A percentile compares a stretch with the other conserved stretches of the same genome.
Conservation (phyloP, 2,113 vertebrate genomes). For the Chascanopsetta lugubris region DNA sequence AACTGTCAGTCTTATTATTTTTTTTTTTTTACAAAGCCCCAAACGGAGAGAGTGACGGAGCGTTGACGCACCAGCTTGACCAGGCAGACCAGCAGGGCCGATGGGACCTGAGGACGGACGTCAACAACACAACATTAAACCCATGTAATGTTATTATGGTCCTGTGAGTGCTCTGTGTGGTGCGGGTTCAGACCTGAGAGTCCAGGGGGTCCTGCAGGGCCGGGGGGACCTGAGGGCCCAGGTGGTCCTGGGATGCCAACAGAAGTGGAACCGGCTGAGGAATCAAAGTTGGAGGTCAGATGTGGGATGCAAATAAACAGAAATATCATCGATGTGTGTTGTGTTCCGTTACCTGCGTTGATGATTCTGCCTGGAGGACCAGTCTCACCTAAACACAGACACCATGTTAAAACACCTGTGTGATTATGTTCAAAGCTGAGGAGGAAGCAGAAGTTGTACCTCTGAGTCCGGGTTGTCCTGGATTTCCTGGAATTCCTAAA, state of each 20-base stretch:
- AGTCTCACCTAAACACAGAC: constrained; percentile 64
- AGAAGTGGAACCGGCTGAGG: constrained; percentile 83
- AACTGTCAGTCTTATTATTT: no score
- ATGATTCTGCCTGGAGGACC: constrained; percentile 87
- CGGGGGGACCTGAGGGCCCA: constrained; percentile 87
- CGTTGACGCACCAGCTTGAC: constrained; percentile 84
- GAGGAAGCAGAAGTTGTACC: constrained; percentile 74
- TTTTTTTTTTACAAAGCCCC: no score
- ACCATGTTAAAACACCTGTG: not conserved
- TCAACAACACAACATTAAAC: not conserved
- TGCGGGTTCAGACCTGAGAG: constrained; percentile 85
- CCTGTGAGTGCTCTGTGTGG: not conserved
- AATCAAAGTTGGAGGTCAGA: constrained; percentile 24
- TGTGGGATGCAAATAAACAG: not conserved
- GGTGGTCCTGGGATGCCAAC: constrained; percentile 89
- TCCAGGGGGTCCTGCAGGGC: constrained; percentile 88
- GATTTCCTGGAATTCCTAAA: constrained; percentile 88
- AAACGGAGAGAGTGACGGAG: not conserved
- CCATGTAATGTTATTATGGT: not conserved
- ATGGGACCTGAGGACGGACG: constrained; percentile 82
- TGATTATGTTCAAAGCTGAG: not conserved
- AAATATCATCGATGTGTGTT: not conserved
- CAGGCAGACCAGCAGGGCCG: constrained; percentile 93
- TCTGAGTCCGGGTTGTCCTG: constrained; percentile 87
- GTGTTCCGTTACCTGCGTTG: constrained; percentile 82